Conservation (phyloP, 2,113 vertebrate species). For the Hydrochoerus hydrochaeris region DNA sequence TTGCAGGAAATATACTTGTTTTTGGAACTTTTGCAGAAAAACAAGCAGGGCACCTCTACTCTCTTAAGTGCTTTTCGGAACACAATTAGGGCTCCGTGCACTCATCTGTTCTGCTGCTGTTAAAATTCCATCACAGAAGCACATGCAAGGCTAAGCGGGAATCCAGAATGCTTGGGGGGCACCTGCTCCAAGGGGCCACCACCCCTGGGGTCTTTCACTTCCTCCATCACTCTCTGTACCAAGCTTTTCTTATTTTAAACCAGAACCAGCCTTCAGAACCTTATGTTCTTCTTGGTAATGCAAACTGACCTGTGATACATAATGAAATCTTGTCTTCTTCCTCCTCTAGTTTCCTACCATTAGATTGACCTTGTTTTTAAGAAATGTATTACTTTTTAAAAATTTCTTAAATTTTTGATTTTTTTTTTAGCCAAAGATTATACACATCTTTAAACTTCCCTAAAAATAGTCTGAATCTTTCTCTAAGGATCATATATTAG, state of each 20-base stretch:
- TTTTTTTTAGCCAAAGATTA: not conserved
- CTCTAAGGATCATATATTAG: not conserved
- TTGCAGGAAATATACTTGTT: not conserved
- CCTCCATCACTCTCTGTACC: not conserved
- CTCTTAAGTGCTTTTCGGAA: not conserved
- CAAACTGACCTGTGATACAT: not conserved
- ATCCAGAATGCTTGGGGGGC: not conserved
- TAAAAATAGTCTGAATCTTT: conserved; percentile 42
- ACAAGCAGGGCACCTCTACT: not conserved
- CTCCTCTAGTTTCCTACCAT: conserved; percentile 1
- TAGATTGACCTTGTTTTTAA: conserved; percentile 7
- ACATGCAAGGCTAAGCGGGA: not conserved
- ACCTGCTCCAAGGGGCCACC: not conserved
- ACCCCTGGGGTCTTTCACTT: not conserved
- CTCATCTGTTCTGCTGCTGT: not conserved
- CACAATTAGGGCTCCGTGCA: not conserved
- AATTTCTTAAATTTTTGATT: not conserved
- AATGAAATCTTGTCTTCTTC: not conserved
- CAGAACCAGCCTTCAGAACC: not conserved
- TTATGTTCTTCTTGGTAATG: not conserved
- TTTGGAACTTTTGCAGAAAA: not conserved
- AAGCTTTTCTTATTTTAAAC: not conserved
- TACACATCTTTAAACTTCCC: not conserved
- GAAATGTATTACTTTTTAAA: not conserved
- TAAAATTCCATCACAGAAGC: not conserved